Percentiles rank a stretch among this genome's conserved stretches.
Evolutionary conservation across 2,113 vertebrate species (phyloP).

Genomic region (Acanthisitta chloris): DNA sequence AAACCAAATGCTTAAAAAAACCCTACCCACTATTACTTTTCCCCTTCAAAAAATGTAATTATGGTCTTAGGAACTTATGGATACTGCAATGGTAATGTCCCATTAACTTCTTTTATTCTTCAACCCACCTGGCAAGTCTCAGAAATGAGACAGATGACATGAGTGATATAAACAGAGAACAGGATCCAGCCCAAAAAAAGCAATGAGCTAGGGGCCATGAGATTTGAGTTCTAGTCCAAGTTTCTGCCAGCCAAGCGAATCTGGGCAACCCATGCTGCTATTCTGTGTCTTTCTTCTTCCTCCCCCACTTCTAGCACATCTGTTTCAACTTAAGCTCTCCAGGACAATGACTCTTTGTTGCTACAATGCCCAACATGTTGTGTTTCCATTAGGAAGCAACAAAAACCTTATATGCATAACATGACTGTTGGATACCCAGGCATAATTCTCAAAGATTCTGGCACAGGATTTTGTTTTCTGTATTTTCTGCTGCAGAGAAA

Average conservation of each 20-base stretch:
- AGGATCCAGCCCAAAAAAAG: constrained; percentile 18
- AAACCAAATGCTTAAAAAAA: not conserved
- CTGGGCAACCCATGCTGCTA: constrained; percentile 4
- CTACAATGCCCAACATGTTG: not conserved
- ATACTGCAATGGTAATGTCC: not conserved
- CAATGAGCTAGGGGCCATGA: not conserved
- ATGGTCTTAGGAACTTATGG: not conserved
- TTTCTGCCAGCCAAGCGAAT: constrained; percentile 20
- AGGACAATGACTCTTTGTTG: constrained; percentile 37
- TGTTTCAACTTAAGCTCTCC: constrained; percentile 38
- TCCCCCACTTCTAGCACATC: constrained; percentile 21
- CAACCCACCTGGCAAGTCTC: not conserved
- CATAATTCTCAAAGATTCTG: not conserved
- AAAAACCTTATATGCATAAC: not conserved
- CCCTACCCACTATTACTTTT: not conserved
- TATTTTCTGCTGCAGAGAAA: not conserved
- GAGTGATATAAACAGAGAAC: not conserved
- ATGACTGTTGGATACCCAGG: not conserved
- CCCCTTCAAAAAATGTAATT: not conserved
- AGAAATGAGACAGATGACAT: not conserved
- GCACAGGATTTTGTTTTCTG: not conserved
- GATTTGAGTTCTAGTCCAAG: constrained; percentile 9
- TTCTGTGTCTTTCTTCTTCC: constrained; percentile 18
- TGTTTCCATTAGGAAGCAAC: constrained; percentile 3
- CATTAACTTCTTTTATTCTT: not conserved